phyloP scores from a whole-genome alignment of 1,140 invertebrate species.

The Euglossa dilemma region DNA sequence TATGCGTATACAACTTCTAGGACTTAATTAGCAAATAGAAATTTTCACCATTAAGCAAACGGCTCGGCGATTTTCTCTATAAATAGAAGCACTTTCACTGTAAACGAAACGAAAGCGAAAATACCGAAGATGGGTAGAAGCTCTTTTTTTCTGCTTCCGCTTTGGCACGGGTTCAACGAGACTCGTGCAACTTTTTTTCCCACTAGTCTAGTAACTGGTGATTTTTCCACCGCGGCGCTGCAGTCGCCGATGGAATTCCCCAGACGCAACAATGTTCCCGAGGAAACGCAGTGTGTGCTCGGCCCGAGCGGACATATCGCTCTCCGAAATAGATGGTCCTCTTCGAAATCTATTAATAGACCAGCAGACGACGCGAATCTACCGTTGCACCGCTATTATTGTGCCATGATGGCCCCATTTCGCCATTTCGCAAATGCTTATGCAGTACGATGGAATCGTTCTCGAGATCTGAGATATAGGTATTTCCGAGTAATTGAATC shows the following conservation, averaged over 20 bases:
- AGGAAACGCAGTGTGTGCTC: neutral
- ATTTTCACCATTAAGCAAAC: neutral
- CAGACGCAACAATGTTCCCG: slow-evolving; percentile 15
- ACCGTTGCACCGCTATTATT: slow-evolving; percentile 71
- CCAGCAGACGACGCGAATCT: slow-evolving; percentile 68
- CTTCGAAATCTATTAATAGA: slow-evolving; percentile 71
- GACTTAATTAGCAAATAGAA: neutral
- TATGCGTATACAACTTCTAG: too few relatives aligned
- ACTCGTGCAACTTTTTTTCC: slow-evolving; percentile 6
- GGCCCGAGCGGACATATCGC: slow-evolving; percentile 48
- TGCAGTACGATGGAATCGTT: slow-evolving; percentile 13
- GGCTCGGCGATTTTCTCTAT: neutral
- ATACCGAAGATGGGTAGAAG: slow-evolving; percentile 19
- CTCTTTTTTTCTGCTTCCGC: slow-evolving; percentile 9
- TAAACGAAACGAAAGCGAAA: slow-evolving; percentile 11
- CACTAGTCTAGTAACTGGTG: too few relatives aligned
- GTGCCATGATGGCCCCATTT: slow-evolving; percentile 61
- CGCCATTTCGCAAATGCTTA: slow-evolving; percentile 37
- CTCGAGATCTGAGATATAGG: neutral
- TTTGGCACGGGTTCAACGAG: neutral
- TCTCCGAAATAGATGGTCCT: slow-evolving; percentile 69
- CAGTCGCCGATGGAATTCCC: too few relatives aligned
- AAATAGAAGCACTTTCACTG: slow-evolving; percentile 44
- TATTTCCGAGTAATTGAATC: neutral
- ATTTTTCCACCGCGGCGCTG: neutral